Base-by-base conservation (phyloP, 2,888 invertebrate genomes). In the Hyppa rectilinea region DNA sequence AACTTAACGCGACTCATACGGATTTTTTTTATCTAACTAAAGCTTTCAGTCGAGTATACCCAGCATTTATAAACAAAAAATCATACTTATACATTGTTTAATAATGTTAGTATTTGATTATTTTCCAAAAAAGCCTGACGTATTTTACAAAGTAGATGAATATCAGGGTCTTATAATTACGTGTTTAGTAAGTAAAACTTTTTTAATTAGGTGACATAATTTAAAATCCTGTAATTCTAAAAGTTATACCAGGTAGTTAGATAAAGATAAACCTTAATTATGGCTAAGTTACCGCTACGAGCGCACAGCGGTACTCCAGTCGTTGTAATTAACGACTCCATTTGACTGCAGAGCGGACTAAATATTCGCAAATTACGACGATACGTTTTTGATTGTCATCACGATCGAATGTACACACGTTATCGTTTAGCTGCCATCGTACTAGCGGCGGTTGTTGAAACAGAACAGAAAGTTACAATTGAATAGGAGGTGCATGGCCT, bases 101-200 rank as follows among this genome's bases (percentile, higher is more conserved):
- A 63, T 59, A 55, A 47, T 52, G 26, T 47, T 53, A 45, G 40
- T 60, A 9, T 60, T 74, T 53, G 10, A 55, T 78, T 71, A 45
- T 63, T 73, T 69, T 59, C 34, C 52, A 59, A 75, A 70, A n/a
- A 80, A 71, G 74, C 78, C 76, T 85, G 83, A 83, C 81, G 72
- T 81, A 82, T 82, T 88, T 87, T 88, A 89, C 85, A 87, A 86
- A 87, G 87, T 92, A 92, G 91, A 87, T 88, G 86, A 92, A 90
- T 87, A 93, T 92, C 94, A 94, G 94, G 93, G 94, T 94, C 90
- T 89, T 90, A 91, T 89, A 88, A 88, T 89, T 89, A 92, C 87
- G 88, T 91, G 89, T 90, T 89, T 89, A 91, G 88, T 85, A 83
- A 87, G 87, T 92, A 89, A 89, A 88, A 85, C 82, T 86, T 87